phyloP scores from a whole-genome alignment of 2,797 vertebrate species.

The Sarcoramphus papa region DNA sequence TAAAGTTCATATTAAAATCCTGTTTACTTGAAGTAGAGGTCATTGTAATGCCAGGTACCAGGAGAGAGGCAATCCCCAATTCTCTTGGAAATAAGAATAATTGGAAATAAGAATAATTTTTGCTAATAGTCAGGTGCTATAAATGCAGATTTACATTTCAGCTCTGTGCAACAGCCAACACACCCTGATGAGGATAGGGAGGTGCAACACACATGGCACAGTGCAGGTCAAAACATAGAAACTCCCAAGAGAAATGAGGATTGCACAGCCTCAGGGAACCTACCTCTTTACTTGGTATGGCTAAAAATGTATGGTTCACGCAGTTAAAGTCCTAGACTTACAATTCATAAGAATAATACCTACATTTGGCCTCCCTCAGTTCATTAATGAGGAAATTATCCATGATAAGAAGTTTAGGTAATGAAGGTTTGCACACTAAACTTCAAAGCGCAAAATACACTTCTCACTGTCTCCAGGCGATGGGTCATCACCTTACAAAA shows the following conservation, averaged over 20 bases:
- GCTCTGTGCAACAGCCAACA: not conserved
- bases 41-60: not conserved
- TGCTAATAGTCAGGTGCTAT: not conserved
- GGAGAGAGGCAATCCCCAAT: not conserved
- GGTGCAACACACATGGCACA: not conserved
- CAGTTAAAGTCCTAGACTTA: not conserved
- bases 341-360: not conserved
- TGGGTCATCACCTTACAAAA: not conserved
- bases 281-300: rapidly evolving
- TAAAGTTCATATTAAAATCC: not conserved
- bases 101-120: not conserved
- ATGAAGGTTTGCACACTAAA: not conserved
- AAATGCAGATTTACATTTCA: not conserved
- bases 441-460: not conserved
- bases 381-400: not conserved
- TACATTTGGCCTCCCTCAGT: not conserved
- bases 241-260: not conserved
- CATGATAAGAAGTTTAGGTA: not conserved
- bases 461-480: not conserved
- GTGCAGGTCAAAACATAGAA: not conserved
- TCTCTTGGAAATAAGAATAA: not conserved
- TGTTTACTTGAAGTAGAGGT: not conserved
- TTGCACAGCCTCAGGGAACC: not conserved
- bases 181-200: not conserved
- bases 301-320: not conserved